A percentile compares a stretch with the other conserved stretches of the same genome.
Conservation (phyloP, 2,797 vertebrate species). For the Malurus splendens region DNA sequence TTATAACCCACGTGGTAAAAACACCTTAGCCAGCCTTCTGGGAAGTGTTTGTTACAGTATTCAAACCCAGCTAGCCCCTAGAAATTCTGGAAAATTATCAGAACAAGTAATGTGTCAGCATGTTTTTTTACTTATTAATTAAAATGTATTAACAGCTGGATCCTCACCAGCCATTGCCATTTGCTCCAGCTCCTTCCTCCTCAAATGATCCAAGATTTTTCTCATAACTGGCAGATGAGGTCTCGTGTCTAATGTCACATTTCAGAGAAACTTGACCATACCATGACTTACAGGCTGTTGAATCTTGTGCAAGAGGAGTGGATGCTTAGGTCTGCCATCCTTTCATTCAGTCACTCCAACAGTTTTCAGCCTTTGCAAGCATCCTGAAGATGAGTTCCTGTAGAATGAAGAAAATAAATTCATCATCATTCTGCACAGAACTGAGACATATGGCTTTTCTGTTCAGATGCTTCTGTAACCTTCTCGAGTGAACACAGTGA, state of each 20-base stretch:
- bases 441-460: background rate
- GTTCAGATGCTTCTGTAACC: background rate
- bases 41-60: background rate
- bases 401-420: background rate
- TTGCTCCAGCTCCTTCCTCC: background rate
- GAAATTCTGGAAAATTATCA: background rate
- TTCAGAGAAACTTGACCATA: background rate
- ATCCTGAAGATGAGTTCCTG: background rate
- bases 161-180: background rate
- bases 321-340: background rate
- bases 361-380: background rate
- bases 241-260: background rate
- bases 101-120: background rate
- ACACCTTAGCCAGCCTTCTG: background rate
- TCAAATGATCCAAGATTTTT: fast-evolving
- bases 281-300: background rate
- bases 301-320: background rate
- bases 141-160: background rate
- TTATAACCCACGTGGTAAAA: background rate
- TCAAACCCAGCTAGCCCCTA: background rate
- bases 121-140: background rate
- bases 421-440: background rate
- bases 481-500: background rate
- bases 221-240: background rate
- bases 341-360: background rate